Base-by-base conservation (phyloP, 2,888 invertebrate species). In the Ophonus ardosiacus region DNA sequence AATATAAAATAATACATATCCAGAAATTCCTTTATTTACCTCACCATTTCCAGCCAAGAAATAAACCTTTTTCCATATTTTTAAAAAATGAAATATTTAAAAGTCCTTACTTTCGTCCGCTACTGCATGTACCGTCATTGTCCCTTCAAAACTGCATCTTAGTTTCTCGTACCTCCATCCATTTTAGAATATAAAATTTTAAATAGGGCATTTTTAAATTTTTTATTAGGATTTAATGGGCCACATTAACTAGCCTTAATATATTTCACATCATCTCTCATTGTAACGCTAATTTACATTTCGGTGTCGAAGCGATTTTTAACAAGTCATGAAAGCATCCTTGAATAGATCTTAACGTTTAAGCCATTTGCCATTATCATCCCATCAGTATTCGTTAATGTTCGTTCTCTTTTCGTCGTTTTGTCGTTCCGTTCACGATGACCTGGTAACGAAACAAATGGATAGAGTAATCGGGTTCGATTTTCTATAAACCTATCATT, bases 361-460 rank as follows among this genome's bases (percentile, higher is more conserved):
- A 68, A 68, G 38, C 68, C 68, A 68, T 68, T 68, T 51, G 43
- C 43, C 43, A 51, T 51, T 51, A 51, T 51, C 43, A 51, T 51
- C 18, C 63, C 63, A 63, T 63, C 63, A 63, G 63, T 63, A 63
- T 63, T 63, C 63, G 63, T 63, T 63, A 68, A 38, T 40, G 68
- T 38, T 68, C 68, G 68, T 68, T 68, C 68, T 15, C 68, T 68
- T 68, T 68, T 68, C 68, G 68, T 68, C 38, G 68, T 68, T 68
- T 68, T 68, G 68, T 38, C 38, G 24, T 68, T 40, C 7, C n/a
- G 24, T 38, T 38, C 7, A 31, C 3, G 68, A 15, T 15, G 68
- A 31, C 15, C 3, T 68, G 31, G 68, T 38, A n/a, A 68, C 31
- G 68, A 68, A 68, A 68, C 15, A 68, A 68, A 68, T 68, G 68